These are phyloP conservation scores for Peromyscus aztecus DNA, from an alignment of 2,797 vertebrate species.

Conservation along the genomic window DNA sequence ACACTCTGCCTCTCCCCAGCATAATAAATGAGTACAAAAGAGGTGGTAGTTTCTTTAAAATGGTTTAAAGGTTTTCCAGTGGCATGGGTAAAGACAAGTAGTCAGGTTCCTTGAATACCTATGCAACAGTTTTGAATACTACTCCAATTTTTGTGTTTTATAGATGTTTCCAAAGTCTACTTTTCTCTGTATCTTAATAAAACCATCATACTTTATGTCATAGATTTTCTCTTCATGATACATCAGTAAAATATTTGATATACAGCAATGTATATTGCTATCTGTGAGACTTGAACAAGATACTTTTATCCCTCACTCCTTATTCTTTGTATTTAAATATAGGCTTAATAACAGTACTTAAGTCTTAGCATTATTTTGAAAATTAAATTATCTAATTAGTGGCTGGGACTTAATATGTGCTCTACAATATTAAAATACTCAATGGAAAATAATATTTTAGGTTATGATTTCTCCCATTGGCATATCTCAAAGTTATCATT, in stretches of 20 bases:
- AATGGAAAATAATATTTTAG: not conserved
- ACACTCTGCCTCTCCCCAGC: not conserved
- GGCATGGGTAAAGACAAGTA: not conserved
- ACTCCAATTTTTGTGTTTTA: not conserved
- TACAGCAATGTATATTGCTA: not conserved
- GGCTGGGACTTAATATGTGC: not conserved
- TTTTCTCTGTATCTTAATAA: not conserved
- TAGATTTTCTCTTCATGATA: not conserved
- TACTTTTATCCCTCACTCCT: not conserved
- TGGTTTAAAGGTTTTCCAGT: conserved; percentile 12
- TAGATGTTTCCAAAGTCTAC: not conserved
- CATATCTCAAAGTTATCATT: conserved; percentile 6
- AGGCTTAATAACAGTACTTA: not conserved
- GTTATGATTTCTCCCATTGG: conserved; percentile 12
- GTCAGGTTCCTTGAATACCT: not conserved
- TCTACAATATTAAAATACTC: conserved; percentile 35
- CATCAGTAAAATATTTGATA: not conserved
- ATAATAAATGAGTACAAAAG: not conserved
- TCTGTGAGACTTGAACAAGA: not conserved
- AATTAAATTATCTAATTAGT: conserved; percentile 52
- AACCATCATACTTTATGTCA: not conserved
- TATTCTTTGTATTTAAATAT: conserved; percentile 33
- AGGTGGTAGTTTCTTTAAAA: not conserved
- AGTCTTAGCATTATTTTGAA: conserved; percentile 47
- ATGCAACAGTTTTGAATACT: not conserved